These are phyloP conservation scores for Enteromius treurensis DNA, from an alignment of 2,797 vertebrate genomes.

Conservation along the genomic window DNA sequence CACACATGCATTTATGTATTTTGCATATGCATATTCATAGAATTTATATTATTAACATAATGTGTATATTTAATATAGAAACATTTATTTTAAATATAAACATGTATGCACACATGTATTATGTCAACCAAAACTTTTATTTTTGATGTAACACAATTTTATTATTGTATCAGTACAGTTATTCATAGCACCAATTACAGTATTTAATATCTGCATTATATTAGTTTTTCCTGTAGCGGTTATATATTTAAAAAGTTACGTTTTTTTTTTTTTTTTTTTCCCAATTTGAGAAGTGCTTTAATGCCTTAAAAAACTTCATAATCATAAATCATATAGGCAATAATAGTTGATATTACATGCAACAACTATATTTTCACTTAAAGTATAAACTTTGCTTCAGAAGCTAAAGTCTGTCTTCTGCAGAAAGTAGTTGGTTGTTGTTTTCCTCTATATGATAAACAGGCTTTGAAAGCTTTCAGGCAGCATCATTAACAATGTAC, in stretches of 20 bases:
- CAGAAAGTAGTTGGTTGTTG: conserved; percentile 52
- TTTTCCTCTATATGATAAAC: conserved; percentile 55
- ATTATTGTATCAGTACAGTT: background rate
- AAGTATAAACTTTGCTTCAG: background rate
- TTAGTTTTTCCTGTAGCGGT: background rate
- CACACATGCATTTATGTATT: too few relatives aligned
- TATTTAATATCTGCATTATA: background rate
- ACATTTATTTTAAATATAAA: too few relatives aligned
- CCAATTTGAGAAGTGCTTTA: background rate
- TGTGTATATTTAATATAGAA: too few relatives aligned
- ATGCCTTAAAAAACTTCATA: background rate
- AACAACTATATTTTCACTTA: background rate
- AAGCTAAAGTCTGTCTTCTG: conserved; percentile 28
- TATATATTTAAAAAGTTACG: background rate
- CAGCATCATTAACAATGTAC: conserved; percentile 68
- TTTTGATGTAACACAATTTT: background rate
- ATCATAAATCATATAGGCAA: background rate
- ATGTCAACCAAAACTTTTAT: too few relatives aligned
- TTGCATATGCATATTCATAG: too few relatives aligned
- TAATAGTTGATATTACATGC: background rate
- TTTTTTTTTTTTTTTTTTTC: background rate
- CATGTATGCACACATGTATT: too few relatives aligned
- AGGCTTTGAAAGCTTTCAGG: conserved; percentile 54
- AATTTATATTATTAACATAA: too few relatives aligned
- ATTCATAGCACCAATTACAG: background rate